Base-by-base conservation (phyloP, 2,797 vertebrate genomes). In the Enteromius unitaeniatus region DNA sequence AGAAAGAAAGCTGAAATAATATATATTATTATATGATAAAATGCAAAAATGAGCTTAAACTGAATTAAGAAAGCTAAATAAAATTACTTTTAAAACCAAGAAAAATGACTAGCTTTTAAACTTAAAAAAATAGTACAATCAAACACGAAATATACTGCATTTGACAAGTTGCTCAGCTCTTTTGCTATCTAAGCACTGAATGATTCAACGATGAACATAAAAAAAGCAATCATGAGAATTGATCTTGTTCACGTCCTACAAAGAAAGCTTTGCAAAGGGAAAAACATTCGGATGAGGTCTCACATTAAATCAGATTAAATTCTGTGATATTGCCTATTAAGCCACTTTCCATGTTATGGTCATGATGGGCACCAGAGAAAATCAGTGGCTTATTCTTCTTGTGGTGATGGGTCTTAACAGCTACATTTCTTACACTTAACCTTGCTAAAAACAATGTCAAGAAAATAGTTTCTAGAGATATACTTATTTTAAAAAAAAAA, bases 341-440 rank as follows among this genome's bases (percentile, higher is more conserved):
- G 78, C 9, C 21, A 42, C 8, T 58, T 45, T 6, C 47, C 8
- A 0, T 21, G 31, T 28, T 47, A 58, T 21, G 10, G 17, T 58
- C 23, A 70, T 31, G n/a, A 60, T 42, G 37, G 17, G 15, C 37
- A 64, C 26, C 28, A 9, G 3, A 58, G 17, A 37, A 70, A 64
- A 70, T 75, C 81, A 49, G 73, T 60, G 64, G 42, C 26, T 78
- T 40, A 51, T 69, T 79, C 19, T 49, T 65, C 28, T 40, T 69
- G 31, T 69, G 19, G 31, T 26, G n/a, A n/a, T 31, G 51, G 8
- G 51, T 45, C 51, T 58, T 42, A 58, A 34, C 58, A 62, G 21
- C 55, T 64, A 45, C 6, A 58, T 23, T 60, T 28, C 10, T 28
- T 21, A 58, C 67, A 26, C 51, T 58, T 42, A 42, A 6, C 65